Evolutionary conservation across 1,140 invertebrate genomes (phyloP), one percentile per base, ranked within the genome.

Genomic region (Proales similis): DNA sequence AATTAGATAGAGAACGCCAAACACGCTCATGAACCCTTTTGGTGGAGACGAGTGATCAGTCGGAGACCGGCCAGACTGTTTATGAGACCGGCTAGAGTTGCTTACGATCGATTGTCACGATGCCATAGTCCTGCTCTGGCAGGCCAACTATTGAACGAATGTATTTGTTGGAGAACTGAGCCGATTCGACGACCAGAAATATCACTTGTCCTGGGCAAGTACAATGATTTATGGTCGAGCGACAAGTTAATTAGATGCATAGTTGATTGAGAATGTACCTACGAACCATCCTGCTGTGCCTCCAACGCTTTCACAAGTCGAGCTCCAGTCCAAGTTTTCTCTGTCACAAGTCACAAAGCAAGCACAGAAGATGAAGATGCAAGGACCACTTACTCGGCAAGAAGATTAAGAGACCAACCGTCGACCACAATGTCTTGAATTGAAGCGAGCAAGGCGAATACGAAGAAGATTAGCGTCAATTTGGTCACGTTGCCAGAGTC

Each of bases 341-440:
- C 84, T 79, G 38, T 24, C 22, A 53, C 22, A 26, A 24, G 38
- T 51, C 20, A 36, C 29, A n/a, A 64, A 45, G 19, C 62, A 29
- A 1, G 4, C 20, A 48, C n/a, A 7, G 39, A 42, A 14, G 46
- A 24, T 42, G 33, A 46, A n/a, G 17, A n/a, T 7, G 38, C 29
- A 22, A 2, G n/a, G 2, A 29, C 26, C n/a, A 5, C 19, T 7
- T 48, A 63, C 61, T 43, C 49, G 81, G 82, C 72, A 70, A 99
- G 78, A 88, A 99, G 97, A 2, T 94, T 98, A 1, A 99, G 76
- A 1, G 95, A 94, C 95, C 95, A 99, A 4, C 95, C 95, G 81
- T 99, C 95, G 1, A 99, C 93, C 51, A 92, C 93, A 71, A 99
- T 97, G 76, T 99, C 95, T 79, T 99, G 95, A 22, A 93, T 98